Base-by-base conservation (phyloP, 2,888 invertebrate species). In the Caenorhabditis zanzibari region DNA sequence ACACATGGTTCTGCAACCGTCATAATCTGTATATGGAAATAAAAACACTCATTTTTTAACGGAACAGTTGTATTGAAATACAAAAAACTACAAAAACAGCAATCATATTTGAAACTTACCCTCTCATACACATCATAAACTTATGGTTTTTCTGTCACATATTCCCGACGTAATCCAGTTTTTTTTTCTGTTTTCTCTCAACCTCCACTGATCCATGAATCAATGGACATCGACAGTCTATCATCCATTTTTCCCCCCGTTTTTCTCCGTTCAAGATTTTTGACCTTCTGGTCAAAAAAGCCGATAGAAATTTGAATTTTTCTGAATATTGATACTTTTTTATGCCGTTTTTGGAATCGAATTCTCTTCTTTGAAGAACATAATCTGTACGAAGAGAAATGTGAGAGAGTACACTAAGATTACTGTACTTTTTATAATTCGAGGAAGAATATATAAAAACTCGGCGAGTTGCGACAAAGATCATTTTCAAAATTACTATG, bases 251-350 rank as follows among this genome's bases (percentile, higher is more conserved):
- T 41, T n/a, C 16, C n/a, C 26, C n/a, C n/a, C 28, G 26, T 26
- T 63, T 28, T 63, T 28, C 24, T 26, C 26, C 76, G 76, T 76
- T 76, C 76, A 56, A 68, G 68, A 76, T 77, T 77, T 54, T 63
- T 77, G 77, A 63, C 71, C 77, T 77, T 77, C 28, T 77, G 77
- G 77, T 71, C 77, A 61, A 38, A 66, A 32, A 56, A 75, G 54
- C 54, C 44, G 56, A 38, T 61, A 10, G 56, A 56, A 74, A 77
- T 77, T 77, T 77, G 69, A 77, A 69, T 68, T 77, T 69, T 68
- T 32, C n/a, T 32, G 32, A 32, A 32, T 59, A 76, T 59, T 76
- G 44, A 16, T 19, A 61, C 63, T 38, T 52, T 66, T 68, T 41
- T 54, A 19, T 58, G 44, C 63, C 44, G 28, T 38, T 54, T 54